A percentile compares a stretch with the other conserved stretches of the same genome.
Conservation (phyloP, 2,113 vertebrate species). For the Oceanites oceanicus region DNA sequence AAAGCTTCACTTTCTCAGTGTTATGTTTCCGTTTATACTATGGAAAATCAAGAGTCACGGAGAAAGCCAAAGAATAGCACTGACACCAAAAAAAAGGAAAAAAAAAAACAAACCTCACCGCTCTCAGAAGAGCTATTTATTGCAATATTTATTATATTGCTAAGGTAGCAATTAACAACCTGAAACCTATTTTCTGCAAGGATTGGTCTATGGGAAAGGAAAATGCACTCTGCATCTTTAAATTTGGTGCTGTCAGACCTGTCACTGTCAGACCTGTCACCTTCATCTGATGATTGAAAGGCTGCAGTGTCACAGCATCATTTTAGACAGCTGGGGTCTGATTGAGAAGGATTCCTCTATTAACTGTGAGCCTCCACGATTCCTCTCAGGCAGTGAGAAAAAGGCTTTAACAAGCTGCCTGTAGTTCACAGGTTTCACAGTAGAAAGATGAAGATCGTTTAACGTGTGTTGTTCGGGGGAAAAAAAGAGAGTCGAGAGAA, state of each 20-base stretch:
- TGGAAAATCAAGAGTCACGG: neutral
- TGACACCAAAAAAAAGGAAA: neutral
- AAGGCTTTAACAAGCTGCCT: slow-evolving; percentile 14
- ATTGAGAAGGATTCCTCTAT: slow-evolving; percentile 25
- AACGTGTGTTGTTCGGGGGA: neutral
- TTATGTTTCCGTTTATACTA: neutral
- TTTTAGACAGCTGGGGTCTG: slow-evolving; percentile 4
- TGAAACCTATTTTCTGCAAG: neutral
- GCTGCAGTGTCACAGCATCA: neutral
- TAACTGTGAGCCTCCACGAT: neutral
- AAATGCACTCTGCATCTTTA: neutral
- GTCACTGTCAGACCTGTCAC: slow-evolving; percentile 20
- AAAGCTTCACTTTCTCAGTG: neutral
- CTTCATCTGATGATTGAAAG: neutral
- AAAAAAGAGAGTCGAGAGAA: neutral
- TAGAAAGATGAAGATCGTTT: neutral
- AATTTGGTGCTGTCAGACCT: slow-evolving; percentile 7
- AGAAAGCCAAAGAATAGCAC: neutral
- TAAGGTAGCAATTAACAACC: neutral
- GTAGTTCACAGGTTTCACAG: neutral
- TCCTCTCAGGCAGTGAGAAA: neutral
- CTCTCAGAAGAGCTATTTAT: neutral
- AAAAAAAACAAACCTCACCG: neutral
- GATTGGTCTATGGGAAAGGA: neutral
- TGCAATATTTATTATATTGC: no score